Evolutionary conservation across 2,888 invertebrate genomes (phyloP).

Genomic region (Melolontha melolontha): DNA sequence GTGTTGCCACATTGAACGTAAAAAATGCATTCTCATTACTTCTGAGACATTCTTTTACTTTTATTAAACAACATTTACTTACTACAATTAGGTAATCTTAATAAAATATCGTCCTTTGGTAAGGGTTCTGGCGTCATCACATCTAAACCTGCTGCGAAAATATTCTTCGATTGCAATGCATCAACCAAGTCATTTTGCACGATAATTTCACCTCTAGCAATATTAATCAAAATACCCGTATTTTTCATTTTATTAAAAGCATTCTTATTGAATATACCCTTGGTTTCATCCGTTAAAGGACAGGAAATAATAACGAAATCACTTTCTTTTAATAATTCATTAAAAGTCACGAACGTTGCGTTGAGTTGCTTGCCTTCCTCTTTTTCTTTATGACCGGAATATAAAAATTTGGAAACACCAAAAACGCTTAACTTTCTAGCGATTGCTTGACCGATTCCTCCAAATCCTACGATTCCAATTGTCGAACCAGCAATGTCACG

Average conservation of each 20-base stretch:
- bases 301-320: conserved; percentile 81
- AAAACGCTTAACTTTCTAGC: conserved; percentile 80
- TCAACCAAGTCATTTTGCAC: conserved; percentile 85
- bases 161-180: conserved; percentile 79
- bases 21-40: too few species aligned
- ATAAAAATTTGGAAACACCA: conserved; percentile 77
- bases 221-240: conserved; percentile 81
- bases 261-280: conserved; percentile 75
- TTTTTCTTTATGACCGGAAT: conserved; percentile 79
- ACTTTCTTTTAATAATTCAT: conserved; percentile 75
- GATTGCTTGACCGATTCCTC: conserved; percentile 82
- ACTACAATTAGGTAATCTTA: conserved; percentile 86
- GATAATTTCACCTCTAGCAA: conserved; percentile 80
- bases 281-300: conserved; percentile 77
- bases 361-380: conserved; percentile 72
- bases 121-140: conserved; percentile 93
- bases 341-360: conserved; percentile 72
- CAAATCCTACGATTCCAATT: conserved; percentile 87
- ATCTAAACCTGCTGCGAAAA: conserved; percentile 91
- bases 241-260: conserved; percentile 82
- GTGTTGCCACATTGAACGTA: too few species aligned
- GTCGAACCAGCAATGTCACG: conserved; percentile 81
- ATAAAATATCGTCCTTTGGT: conserved; percentile 81
- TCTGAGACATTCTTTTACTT: too few species aligned
- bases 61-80: too few species aligned